Conservation (phyloP, 1,140 invertebrate species). For the Tetraneura akinire region DNA sequence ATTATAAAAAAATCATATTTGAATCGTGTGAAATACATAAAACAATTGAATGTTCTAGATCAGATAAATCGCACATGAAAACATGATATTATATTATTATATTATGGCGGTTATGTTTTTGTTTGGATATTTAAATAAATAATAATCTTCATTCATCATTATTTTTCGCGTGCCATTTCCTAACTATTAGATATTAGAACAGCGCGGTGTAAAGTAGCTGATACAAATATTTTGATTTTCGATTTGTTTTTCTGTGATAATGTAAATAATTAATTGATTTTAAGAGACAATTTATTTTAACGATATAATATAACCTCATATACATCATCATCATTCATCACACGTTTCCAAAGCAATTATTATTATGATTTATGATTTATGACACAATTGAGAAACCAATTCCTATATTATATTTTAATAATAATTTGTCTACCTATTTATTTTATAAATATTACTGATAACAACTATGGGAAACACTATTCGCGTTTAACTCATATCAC, state of each 20-base stretch:
- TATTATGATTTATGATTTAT: too few relatives aligned
- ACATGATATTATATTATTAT: too few relatives aligned
- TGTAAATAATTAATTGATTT: conserved; percentile 42
- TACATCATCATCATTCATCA: background rate
- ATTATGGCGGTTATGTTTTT: too few relatives aligned
- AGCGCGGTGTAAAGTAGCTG: too few relatives aligned
- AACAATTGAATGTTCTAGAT: too few relatives aligned
- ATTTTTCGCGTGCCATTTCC: background rate
- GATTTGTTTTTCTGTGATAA: conserved; percentile 41
- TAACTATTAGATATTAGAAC: too few relatives aligned
- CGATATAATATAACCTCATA: background rate
- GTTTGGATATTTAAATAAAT: background rate
- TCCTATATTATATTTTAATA: background rate
- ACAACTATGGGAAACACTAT: too few relatives aligned
- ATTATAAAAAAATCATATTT: conserved; percentile 9
- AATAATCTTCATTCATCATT: background rate
- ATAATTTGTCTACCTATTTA: background rate
- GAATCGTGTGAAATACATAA: too few relatives aligned
- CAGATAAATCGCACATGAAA: too few relatives aligned
- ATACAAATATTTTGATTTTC: too few relatives aligned
- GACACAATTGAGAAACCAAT: background rate
- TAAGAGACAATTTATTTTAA: too few relatives aligned
- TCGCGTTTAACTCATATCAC: background rate
- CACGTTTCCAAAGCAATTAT: background rate
- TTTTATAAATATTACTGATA: background rate